Percentiles rank a stretch among this genome's conserved stretches.
These are phyloP conservation scores for Yponomeuta plumbellus DNA, from an alignment of 2,888 invertebrate species.

Conservation along the genomic window DNA sequence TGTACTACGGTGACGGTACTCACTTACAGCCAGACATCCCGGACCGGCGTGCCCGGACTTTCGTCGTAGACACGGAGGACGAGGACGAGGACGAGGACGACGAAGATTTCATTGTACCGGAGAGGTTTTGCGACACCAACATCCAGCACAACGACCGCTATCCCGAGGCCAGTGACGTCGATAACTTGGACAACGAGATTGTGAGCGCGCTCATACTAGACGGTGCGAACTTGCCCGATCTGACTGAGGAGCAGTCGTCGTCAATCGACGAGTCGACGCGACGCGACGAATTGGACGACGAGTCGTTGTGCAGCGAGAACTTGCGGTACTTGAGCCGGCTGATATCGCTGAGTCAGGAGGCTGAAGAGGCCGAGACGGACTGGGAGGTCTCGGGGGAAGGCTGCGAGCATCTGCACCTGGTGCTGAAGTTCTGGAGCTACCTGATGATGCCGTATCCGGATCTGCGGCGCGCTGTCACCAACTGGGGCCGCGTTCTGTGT, in stretches of 20 bases:
- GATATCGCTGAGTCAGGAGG: conserved; percentile 46
- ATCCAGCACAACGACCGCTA: conserved; percentile 65
- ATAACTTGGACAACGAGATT: conserved; percentile 52
- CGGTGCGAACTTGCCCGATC: conserved; percentile 55
- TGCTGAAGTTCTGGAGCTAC: conserved; percentile 59
- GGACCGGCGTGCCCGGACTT: conserved; percentile 34
- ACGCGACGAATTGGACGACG: conserved; percentile 50
- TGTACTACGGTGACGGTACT: conserved; percentile 20
- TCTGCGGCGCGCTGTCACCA: conserved; percentile 48
- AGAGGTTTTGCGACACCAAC: conserved; percentile 54
- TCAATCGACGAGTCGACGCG: conserved; percentile 59
- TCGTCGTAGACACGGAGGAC: conserved; percentile 36
- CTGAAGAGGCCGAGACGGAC: conserved; percentile 43
- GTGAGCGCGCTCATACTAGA: conserved; percentile 58
- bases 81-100: conserved; percentile 31
- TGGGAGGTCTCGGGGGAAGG: conserved; percentile 52
- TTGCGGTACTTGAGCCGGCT: conserved; percentile 52
- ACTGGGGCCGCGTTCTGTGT: conserved; percentile 56
- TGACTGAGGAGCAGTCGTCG: conserved; percentile 59
- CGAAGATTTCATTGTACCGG: conserved; percentile 22
- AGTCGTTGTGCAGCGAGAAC: conserved; percentile 47
- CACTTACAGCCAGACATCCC: conserved; percentile 26
- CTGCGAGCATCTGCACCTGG: conserved; percentile 57
- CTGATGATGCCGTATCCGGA: conserved; percentile 54
- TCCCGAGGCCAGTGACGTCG: conserved; percentile 36